Percentiles rank a stretch among this genome's conserved stretches.
phyloP scores from a whole-genome alignment of 2,797 vertebrate genomes.

The Chaenodraco wilsoni region DNA sequence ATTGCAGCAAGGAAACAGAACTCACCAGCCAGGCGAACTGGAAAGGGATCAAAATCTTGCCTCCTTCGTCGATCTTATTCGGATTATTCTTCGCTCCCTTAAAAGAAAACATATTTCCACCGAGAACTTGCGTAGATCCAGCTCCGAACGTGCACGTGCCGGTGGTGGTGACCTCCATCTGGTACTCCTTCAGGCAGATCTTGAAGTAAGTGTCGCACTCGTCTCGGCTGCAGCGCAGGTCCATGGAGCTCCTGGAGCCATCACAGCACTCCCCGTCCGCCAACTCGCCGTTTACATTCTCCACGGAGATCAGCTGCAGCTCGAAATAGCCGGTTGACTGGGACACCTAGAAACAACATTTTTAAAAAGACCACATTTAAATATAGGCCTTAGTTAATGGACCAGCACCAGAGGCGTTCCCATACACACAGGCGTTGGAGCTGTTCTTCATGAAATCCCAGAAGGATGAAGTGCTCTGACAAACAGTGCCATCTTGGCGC shows the following conservation, averaged over 20 bases:
- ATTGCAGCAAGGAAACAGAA: constrained; percentile 17
- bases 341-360: constrained; percentile 89
- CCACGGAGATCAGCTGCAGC: constrained; percentile 95
- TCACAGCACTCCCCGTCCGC: constrained; percentile 95
- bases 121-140: constrained; percentile 92
- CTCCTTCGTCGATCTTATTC: constrained; percentile 83
- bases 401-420: too few species aligned
- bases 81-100: constrained; percentile 77
- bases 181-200: constrained; percentile 97
- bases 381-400: not conserved
- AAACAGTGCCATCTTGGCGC: too few species aligned
- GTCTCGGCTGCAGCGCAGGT: constrained; percentile 89
- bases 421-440: too few species aligned
- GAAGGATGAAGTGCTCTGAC: too few species aligned
- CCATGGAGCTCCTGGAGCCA: constrained; percentile 85
- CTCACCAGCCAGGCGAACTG: constrained; percentile 98
- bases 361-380: constrained; percentile 30
- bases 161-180: constrained; percentile 86
- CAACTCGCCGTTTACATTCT: constrained; percentile 95
- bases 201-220: constrained; percentile 97
- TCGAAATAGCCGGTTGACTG: constrained; percentile 96
- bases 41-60: constrained; percentile 92
- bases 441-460: too few species aligned
- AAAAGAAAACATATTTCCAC: constrained; percentile 96
- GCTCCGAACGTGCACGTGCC: constrained; percentile 90